Percentiles rank a stretch among this genome's conserved stretches.
These are phyloP conservation scores for Phalera bucephala DNA, from an alignment of 2,888 invertebrate species.

Conservation along the genomic window DNA sequence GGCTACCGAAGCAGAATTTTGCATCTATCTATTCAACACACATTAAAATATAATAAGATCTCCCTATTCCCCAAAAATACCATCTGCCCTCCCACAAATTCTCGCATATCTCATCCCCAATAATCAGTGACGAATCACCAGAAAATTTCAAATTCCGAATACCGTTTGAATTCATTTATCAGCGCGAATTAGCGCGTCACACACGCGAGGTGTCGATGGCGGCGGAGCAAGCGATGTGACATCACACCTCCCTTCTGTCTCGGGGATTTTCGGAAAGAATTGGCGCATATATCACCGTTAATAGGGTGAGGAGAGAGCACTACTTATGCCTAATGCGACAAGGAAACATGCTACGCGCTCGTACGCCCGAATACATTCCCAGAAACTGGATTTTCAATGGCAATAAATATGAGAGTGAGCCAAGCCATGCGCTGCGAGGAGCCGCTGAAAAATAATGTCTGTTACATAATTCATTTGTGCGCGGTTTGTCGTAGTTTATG, in stretches of 20 bases:
- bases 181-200: slow-evolving; percentile 68
- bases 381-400: slow-evolving; percentile 70
- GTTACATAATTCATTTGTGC: slow-evolving; percentile 37
- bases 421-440: slow-evolving; percentile 38
- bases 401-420: slow-evolving; percentile 68
- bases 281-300: slow-evolving; percentile 81
- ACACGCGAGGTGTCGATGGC: slow-evolving; percentile 59
- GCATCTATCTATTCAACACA: no score
- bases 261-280: slow-evolving; percentile 78
- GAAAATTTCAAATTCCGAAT: slow-evolving; percentile 54
- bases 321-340: slow-evolving; percentile 83
- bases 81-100: no score
- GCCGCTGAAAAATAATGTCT: slow-evolving; percentile 41
- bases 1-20: no score
- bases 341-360: slow-evolving; percentile 75
- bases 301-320: slow-evolving; percentile 82
- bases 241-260: slow-evolving; percentile 68
- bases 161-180: slow-evolving; percentile 69
- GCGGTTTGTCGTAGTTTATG: slow-evolving; percentile 27
- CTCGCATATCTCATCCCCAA: slow-evolving; percentile 16
- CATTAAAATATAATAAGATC: no score
- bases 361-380: slow-evolving; percentile 67
- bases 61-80: no score
- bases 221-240: slow-evolving; percentile 69
- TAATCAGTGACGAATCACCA: slow-evolving; percentile 43